Conservation (phyloP, 1,140 invertebrate species). For the Hycleus cichorii region DNA sequence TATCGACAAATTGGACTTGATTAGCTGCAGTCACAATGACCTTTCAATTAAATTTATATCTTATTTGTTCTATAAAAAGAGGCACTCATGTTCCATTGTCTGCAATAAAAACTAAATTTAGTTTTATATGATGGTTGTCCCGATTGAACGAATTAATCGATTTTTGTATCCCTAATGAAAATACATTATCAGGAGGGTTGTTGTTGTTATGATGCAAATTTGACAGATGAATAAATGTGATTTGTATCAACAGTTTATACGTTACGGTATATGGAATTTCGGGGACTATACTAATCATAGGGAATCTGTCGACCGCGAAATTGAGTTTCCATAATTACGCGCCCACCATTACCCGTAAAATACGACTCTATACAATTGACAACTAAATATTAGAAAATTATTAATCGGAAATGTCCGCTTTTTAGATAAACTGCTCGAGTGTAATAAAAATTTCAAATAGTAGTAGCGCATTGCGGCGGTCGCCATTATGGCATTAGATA, state of each 20-base stretch:
- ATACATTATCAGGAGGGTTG: too few species aligned
- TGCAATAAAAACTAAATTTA: not conserved
- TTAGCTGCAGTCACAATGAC: constrained; percentile 7
- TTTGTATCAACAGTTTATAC: constrained; percentile 16
- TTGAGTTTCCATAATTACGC: constrained; percentile 30
- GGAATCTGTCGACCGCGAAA: constrained; percentile 18
- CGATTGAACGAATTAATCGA: not conserved
- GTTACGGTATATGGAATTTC: not conserved
- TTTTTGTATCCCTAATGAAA: not conserved
- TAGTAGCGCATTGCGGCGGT: too few species aligned
- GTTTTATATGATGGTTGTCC: too few species aligned
- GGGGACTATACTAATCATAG: not conserved
- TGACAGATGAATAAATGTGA: constrained; percentile 16
- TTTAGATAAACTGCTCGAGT: too few species aligned
- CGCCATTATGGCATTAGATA: too few species aligned
- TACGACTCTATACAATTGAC: too few species aligned
- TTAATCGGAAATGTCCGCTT: too few species aligned
- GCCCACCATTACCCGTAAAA: too few species aligned
- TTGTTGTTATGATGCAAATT: constrained; percentile 27
- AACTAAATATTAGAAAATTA: too few species aligned
- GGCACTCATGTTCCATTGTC: constrained; percentile 4
- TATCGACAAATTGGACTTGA: constrained; percentile 10
- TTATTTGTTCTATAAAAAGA: constrained; percentile 12
- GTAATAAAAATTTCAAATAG: too few species aligned
- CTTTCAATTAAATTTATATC: constrained; percentile 11